Base-by-base conservation (phyloP, 2,797 vertebrate species). In the Poecile montanus region DNA sequence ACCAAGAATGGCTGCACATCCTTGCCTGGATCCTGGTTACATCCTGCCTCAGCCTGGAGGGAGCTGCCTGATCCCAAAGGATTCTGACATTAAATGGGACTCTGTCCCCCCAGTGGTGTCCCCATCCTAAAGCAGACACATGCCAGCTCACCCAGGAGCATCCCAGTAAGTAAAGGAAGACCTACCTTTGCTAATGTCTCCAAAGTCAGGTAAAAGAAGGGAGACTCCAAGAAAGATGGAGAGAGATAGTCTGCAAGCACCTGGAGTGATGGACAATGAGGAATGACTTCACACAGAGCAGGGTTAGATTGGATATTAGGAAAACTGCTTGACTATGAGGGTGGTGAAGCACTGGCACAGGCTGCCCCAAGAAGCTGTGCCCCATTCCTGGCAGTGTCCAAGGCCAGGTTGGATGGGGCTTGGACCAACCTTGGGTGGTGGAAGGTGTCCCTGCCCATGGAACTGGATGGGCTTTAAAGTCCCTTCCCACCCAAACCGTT, bases 391-490 rank as follows among this genome's bases (percentile, higher is more conserved):
- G 38, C 1, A 71, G 51, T 27, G 38, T 15, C 9, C 45, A 14
- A 65, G 51, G n/a, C 13, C 45, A 66, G 2, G 13, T 0, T 57
- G 51, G 57, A 38, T 0, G 0, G 21, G 38, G 21, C 30, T 34
- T 0, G 0, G 45, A 53, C 38, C n/a, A 47, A 2, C 2, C 51
- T 71, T 58, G 26, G 10, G 2, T 2, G 4, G 7, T 42, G 18
- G 30, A 6, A 89, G 16, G 40, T 14, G 45, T 23, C 18, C 29
- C 58, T 83, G 45, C 38, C 20, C 7, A 1, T 8, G 25, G 38
- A 34, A 16, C 7, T 11, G 7, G 17, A 9, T 23, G 25, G 1
- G 7, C 10, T 32, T 65, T 40, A 2, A 27, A 9, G 15, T 42
- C 15, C 6, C 21, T 84, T 65, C 15, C 40, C 10, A 45, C 5